Conservation (phyloP, 2,888 invertebrate genomes). For the Oscheius myriophilus region DNA sequence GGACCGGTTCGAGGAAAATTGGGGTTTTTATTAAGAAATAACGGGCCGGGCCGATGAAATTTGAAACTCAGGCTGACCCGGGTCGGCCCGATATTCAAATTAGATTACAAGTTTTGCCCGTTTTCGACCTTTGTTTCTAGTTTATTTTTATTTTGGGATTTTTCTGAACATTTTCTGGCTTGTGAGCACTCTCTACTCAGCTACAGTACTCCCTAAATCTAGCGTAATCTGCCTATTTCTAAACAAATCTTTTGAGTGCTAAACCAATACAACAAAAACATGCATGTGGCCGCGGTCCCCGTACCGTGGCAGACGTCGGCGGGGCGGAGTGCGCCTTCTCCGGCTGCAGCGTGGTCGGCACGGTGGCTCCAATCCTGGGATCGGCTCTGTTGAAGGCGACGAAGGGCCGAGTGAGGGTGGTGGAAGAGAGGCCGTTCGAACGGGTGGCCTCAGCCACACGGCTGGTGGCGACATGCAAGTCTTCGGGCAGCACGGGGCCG, state of each 20-base stretch:
- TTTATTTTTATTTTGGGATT: too few relatives aligned
- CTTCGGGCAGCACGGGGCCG: conserved; percentile 64
- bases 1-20: too few relatives aligned
- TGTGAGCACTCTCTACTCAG: too few relatives aligned
- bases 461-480: conserved; percentile 45
- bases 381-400: conserved; percentile 20
- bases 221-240: too few relatives aligned
- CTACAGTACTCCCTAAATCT: too few relatives aligned
- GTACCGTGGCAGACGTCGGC: conserved; percentile 14
- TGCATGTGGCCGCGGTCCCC: background rate
- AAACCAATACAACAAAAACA: conserved; percentile 10
- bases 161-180: too few relatives aligned
- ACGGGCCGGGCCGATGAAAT: too few relatives aligned
- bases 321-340: conserved; percentile 25
- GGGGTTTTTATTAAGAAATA: too few relatives aligned
- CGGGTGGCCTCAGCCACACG: conserved; percentile 17
- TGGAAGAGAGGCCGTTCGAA: conserved; percentile 25
- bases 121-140: background rate
- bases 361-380: conserved; percentile 6
- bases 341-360: background rate
- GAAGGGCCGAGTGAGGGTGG: conserved; percentile 16
- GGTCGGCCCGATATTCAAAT: background rate
- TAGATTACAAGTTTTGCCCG: background rate
- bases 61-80: too few relatives aligned
- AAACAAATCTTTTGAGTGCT: background rate